Percentiles rank a stretch among this genome's conserved stretches.
phyloP scores from a whole-genome alignment of 1,140 invertebrate species.

The Pogonognathellus flavescens region DNA sequence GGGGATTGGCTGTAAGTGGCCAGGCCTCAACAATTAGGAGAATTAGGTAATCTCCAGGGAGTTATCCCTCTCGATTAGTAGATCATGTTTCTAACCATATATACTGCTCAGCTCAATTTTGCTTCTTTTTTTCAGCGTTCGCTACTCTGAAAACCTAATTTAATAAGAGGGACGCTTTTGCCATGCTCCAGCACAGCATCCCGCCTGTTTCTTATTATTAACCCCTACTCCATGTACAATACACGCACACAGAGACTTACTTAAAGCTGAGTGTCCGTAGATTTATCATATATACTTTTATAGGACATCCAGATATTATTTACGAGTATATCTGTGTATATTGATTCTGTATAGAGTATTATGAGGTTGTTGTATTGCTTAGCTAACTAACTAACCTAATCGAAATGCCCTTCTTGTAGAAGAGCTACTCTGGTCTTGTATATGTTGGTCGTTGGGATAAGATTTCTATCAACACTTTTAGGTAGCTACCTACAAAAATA shows the following conservation, averaged over 20 bases:
- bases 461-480: slow-evolving; percentile 38
- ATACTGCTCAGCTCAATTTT: slow-evolving; percentile 34
- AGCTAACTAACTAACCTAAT: slow-evolving; percentile 5
- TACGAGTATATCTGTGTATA: not conserved
- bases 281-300: not conserved
- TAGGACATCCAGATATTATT: not conserved
- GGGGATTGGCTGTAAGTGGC: slow-evolving; percentile 51
- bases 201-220: slow-evolving; percentile 59
- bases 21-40: slow-evolving; percentile 67
- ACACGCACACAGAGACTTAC: too few relatives aligned
- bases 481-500: not conserved
- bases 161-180: slow-evolving; percentile 60
- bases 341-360: too few relatives aligned
- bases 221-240: slow-evolving; percentile 38
- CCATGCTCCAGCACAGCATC: slow-evolving; percentile 45
- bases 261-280: too few relatives aligned
- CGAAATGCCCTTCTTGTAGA: not conserved
- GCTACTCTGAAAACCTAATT: slow-evolving; percentile 60
- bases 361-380: not conserved
- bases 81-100: slow-evolving; percentile 66
- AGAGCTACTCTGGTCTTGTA: not conserved
- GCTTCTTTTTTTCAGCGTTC: slow-evolving; percentile 27
- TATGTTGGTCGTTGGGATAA: not conserved
- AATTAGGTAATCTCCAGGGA: slow-evolving; percentile 67
- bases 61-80: slow-evolving; percentile 67